These are phyloP conservation scores for Mantis religiosa DNA, from an alignment of 2,888 invertebrate genomes.

Conservation along the genomic window DNA sequence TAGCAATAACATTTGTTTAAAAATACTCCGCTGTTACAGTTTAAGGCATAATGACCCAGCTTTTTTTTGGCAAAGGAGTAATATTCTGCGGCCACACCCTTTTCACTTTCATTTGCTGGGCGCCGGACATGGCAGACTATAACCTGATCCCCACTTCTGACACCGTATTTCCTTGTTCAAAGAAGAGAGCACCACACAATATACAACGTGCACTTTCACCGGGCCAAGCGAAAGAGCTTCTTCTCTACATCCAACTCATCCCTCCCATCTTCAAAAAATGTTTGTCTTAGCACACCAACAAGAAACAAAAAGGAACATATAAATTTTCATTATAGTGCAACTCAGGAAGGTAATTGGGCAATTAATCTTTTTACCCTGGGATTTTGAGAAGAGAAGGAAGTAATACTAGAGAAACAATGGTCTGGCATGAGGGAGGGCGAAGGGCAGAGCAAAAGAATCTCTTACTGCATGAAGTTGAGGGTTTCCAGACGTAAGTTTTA, in stretches of 20 bases:
- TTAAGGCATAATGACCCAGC: too few relatives aligned
- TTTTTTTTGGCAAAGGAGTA: too few relatives aligned
- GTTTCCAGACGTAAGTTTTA: not conserved
- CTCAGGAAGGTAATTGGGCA: not conserved
- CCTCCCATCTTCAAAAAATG: not conserved
- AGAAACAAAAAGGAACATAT: not conserved
- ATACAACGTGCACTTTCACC: not conserved
- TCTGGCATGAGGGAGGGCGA: not conserved
- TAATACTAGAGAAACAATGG: not conserved
- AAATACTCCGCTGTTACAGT: too few relatives aligned
- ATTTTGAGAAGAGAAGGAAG: not conserved
- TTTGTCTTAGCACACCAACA: not conserved
- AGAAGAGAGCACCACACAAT: not conserved
- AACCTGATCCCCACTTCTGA: not conserved
- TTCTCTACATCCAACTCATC: not conserved
- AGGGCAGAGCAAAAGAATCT: not conserved
- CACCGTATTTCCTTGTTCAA: not conserved
- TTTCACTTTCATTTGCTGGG: not conserved
- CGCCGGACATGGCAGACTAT: not conserved
- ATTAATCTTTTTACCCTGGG: not conserved
- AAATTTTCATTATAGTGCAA: slow-evolving; percentile 8
- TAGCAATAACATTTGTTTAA: too few relatives aligned
- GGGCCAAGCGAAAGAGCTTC: not conserved
- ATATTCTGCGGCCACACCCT: not conserved
- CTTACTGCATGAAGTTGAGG: not conserved